These are phyloP conservation scores for Drosophila cardini DNA, from an alignment of 1,140 invertebrate genomes.

Conservation along the genomic window DNA sequence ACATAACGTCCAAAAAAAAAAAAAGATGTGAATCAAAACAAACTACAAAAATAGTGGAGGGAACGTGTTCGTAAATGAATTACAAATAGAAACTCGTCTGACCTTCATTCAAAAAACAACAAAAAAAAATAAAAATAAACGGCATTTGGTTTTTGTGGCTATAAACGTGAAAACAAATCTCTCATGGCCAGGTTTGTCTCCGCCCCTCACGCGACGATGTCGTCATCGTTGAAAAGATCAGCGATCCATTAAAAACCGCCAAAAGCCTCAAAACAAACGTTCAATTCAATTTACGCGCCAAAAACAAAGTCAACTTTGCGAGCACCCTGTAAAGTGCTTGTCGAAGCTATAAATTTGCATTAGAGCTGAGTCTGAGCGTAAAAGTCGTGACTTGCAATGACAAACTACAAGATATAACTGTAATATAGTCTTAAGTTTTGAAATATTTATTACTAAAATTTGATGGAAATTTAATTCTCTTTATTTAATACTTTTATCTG, in stretches of 20 bases:
- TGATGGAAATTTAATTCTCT: no score
- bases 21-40: conserved; percentile 59
- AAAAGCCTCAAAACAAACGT: conserved; percentile 23
- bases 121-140: conserved; percentile 18
- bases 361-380: conserved; percentile 9
- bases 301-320: conserved; percentile 9
- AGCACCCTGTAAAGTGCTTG: conserved; percentile 14
- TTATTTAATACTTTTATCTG: no score
- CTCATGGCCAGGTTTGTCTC: conserved; percentile 39
- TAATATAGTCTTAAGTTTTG: no score
- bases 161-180: conserved; percentile 48
- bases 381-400: not conserved
- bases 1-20: conserved; percentile 28
- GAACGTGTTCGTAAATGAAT: conserved; percentile 44
- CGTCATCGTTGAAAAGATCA: conserved; percentile 55
- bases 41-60: conserved; percentile 44
- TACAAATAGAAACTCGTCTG: conserved; percentile 50
- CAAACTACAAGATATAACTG: no score
- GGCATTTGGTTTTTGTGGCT: conserved; percentile 41
- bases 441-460: no score
- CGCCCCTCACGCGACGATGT: conserved; percentile 43
- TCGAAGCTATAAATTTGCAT: not conserved
- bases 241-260: conserved; percentile 43
- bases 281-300: conserved; percentile 38
- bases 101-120: conserved; percentile 54